Conservation (phyloP, 1,140 invertebrate species). For the Drosophila watanabei region DNA sequence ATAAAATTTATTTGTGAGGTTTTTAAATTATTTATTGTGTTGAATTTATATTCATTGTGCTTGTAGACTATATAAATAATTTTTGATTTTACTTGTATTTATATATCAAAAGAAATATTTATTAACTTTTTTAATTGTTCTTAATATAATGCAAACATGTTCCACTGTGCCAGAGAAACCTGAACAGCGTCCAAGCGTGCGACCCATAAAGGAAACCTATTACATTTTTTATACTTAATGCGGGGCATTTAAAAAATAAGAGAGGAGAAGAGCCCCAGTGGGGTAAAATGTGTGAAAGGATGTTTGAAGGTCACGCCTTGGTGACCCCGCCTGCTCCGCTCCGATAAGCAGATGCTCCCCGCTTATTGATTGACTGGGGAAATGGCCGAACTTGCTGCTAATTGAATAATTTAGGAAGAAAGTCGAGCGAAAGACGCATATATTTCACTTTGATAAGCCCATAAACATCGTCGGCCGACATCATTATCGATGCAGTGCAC, state of each 20-base stretch:
- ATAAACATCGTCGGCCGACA: slow-evolving; percentile 36
- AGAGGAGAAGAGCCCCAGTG: slow-evolving; percentile 26
- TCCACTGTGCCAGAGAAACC: slow-evolving; percentile 13
- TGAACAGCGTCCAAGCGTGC: slow-evolving; percentile 29
- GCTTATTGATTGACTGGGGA: slow-evolving; percentile 42
- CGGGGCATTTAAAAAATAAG: slow-evolving; percentile 59
- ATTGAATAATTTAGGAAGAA: slow-evolving; percentile 58
- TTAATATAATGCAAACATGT: background rate
- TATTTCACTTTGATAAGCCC: slow-evolving; percentile 55
- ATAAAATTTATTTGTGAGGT: too few species aligned
- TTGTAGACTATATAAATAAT: background rate
- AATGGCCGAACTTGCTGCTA: slow-evolving; percentile 36
- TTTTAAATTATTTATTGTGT: background rate
- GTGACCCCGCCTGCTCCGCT: slow-evolving; percentile 42
- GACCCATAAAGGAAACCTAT: slow-evolving; percentile 68
- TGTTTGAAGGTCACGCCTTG: slow-evolving; percentile 69
- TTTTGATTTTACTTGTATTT: background rate
- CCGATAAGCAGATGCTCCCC: slow-evolving; percentile 57
- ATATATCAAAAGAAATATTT: background rate
- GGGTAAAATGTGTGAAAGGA: slow-evolving; percentile 58
- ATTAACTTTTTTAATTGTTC: background rate
- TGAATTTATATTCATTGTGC: background rate
- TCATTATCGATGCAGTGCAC: slow-evolving; percentile 55
- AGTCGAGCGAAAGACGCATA: slow-evolving; percentile 31
- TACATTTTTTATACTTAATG: slow-evolving; percentile 74